phyloP scores from a whole-genome alignment of 1,140 invertebrate genomes.

The Coelopa frigida region DNA sequence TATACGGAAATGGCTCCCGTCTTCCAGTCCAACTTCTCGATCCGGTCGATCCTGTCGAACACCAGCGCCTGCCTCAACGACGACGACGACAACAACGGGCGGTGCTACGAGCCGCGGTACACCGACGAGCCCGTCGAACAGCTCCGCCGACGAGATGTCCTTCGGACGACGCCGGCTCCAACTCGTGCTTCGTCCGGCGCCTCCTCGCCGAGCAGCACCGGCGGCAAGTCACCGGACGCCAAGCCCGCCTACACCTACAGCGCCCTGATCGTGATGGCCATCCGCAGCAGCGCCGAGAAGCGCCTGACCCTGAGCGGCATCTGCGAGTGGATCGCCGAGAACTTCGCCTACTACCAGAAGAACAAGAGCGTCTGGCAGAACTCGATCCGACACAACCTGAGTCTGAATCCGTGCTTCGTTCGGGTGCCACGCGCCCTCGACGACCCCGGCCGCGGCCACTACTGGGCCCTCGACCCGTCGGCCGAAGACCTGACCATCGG shows the following conservation, averaged over 20 bases:
- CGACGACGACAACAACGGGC: not conserved
- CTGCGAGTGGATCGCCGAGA: slow-evolving; percentile 72
- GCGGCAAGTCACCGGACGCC: slow-evolving; percentile 7
- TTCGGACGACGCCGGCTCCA: too few relatives aligned
- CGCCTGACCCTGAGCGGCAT: slow-evolving; percentile 81
- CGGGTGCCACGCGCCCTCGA: slow-evolving; percentile 30
- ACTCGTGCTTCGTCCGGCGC: not conserved
- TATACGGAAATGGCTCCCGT: slow-evolving; percentile 7
- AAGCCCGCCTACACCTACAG: slow-evolving; percentile 77
- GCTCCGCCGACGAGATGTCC: not conserved
- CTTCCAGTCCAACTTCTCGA: slow-evolving; percentile 11
- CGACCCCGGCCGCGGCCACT: slow-evolving; percentile 37
- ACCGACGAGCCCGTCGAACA: not conserved
- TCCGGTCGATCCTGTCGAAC: slow-evolving; percentile 8
- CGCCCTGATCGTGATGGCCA: slow-evolving; percentile 94
- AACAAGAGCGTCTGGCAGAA: slow-evolving; percentile 97
- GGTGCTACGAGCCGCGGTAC: not conserved
- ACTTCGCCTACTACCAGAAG: slow-evolving; percentile 87
- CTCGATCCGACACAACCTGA: slow-evolving; percentile 88
- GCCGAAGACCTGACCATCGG: slow-evolving; percentile 35
- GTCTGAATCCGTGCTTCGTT: slow-evolving; percentile 32
- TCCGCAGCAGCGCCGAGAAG: slow-evolving; percentile 79
- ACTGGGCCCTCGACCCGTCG: slow-evolving; percentile 34
- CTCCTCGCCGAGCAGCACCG: slow-evolving; percentile 3
- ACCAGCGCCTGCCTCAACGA: not conserved